These are phyloP conservation scores for Ispidina picta DNA, from an alignment of 2,797 vertebrate genomes.

Conservation along the genomic window DNA sequence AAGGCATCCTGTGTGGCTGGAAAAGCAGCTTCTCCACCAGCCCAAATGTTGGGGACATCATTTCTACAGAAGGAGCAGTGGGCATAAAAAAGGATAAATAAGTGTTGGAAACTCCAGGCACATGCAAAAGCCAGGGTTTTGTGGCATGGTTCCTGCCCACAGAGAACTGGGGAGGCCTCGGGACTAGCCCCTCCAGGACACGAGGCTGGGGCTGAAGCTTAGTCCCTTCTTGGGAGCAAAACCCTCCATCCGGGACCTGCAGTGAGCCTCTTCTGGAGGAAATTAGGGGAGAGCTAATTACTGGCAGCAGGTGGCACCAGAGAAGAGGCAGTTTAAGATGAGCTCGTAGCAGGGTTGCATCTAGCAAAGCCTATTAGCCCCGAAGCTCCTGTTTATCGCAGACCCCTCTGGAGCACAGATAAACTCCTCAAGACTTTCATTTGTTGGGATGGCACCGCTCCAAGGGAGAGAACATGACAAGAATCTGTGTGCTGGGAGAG, in stretches of 20 bases:
- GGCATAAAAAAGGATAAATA: background rate
- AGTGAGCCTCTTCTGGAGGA: background rate
- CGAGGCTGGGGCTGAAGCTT: background rate
- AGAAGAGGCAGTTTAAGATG: constrained; percentile 21
- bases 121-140: background rate
- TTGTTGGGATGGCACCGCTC: background rate
- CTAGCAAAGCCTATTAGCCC: constrained; percentile 48
- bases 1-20: background rate
- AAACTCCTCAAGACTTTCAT: constrained; percentile 28
- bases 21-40: background rate
- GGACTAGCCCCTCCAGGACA: background rate
- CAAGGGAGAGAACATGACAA: background rate
- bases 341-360: background rate
- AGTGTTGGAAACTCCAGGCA: background rate
- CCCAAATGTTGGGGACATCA: fast-evolving
- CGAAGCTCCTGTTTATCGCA: background rate
- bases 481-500: background rate
- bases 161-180: background rate
- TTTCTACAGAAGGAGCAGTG: background rate
- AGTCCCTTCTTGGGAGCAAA: background rate
- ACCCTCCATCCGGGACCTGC: background rate
- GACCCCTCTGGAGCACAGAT: constrained; percentile 25
- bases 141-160: background rate
- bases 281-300: background rate
- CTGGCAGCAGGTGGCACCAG: background rate